Evolutionary conservation across 1,140 invertebrate species (phyloP).

Genomic region (Homarus americanus): DNA sequence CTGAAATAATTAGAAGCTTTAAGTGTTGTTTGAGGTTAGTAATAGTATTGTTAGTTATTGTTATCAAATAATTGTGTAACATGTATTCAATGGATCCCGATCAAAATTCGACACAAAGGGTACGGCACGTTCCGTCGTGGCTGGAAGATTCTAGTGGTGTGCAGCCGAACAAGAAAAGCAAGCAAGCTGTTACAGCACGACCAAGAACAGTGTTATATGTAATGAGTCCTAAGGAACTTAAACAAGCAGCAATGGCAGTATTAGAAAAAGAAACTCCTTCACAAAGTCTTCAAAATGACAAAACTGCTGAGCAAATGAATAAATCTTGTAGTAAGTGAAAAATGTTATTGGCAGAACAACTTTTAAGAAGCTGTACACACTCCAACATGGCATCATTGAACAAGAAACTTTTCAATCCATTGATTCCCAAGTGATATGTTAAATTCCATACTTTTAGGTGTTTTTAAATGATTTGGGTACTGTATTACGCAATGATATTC

Average conservation of each 20-base stretch:
- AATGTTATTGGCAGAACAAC: no score
- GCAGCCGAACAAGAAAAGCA: not conserved
- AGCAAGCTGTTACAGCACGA: not conserved
- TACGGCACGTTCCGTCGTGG: not conserved
- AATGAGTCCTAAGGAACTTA: slow-evolving; percentile 30
- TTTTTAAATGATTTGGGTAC: no score
- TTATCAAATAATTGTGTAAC: not conserved
- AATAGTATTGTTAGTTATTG: slow-evolving; percentile 19
- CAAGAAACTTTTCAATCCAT: no score
- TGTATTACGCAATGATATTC: no score
- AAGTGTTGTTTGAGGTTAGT: slow-evolving; percentile 11
- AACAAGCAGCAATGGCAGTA: not conserved
- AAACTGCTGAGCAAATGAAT: not conserved
- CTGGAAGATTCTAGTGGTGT: not conserved
- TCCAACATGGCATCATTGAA: no score
- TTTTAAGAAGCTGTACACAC: no score
- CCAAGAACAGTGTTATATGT: slow-evolving; percentile 37
- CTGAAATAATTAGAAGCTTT: not conserved
- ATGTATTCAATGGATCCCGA: not conserved
- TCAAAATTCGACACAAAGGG: not conserved
- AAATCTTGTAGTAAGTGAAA: not conserved
- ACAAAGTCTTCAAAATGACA: not conserved
- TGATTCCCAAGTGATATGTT: no score
- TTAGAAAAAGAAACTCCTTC: not conserved
- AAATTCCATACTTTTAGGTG: no score